Base-by-base conservation (phyloP, 2,888 invertebrate species). In the Andrena marginata region DNA sequence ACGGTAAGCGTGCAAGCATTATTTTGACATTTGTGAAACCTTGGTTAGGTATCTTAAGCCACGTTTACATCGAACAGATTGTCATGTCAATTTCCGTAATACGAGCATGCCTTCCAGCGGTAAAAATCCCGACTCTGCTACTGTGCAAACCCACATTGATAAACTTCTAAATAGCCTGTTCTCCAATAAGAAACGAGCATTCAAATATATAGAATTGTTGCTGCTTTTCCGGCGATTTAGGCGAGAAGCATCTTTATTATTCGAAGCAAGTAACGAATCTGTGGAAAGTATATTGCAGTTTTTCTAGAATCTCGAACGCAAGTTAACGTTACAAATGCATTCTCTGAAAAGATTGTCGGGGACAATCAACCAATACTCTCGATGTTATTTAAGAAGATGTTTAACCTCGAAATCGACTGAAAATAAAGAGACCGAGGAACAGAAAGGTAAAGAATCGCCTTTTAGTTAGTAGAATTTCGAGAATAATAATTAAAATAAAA, bases 21-120 rank as follows among this genome's bases (percentile, higher is more conserved):
- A 72, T 82, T 82, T 82, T 77, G 64, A 82, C 77, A 77, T 82
- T 82, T 77, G 23, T 8, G 33, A 54, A 77, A 81, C 51, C 54
- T 77, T 72, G 82, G 68, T 82, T 81, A 77, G n/a, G 29, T 68
- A 49, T 51, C n/a, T 76, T 69, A 72, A 65, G 56, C 7, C 8
- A n/a, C 16, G 59, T 82, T 81, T 76, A 54, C 64, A 82, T 60
- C 1, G n/a, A 48, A 51, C 4, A 26, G 29, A 71, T 13, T 33
- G 8, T 48, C 13, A 8, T 20, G 16, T 49, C 6, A 49, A 56
- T n/a, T 70, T n/a, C 10, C n/a, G 7, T 35, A 16, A 23, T 20
- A 31, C 6, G 16, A 51, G 60, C 7, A n/a, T 48, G 16, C 49
- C 74, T 49, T 48, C 13, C 26, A n/a, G 23, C 0, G 26, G 35